Percentiles rank a stretch among this genome's conserved stretches.
These are phyloP conservation scores for Montipora cactus DNA, from an alignment of 64 coral and sea anemone genomes.

Conservation along the genomic window DNA sequence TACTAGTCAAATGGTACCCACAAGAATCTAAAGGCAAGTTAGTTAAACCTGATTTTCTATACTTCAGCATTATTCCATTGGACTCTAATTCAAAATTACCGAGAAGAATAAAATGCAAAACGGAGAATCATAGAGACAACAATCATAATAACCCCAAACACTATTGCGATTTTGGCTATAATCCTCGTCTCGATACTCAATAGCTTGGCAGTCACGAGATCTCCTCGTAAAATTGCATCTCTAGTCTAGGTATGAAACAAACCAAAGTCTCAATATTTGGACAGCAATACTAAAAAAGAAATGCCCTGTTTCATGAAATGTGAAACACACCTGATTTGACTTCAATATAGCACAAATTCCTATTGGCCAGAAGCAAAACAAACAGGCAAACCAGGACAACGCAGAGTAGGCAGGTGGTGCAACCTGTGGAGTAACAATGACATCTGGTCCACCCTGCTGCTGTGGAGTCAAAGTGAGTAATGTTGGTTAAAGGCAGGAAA, in stretches of 20 bases:
- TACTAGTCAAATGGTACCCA: no score
- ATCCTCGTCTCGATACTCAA: slow-evolving; percentile 31
- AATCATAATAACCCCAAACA: not conserved
- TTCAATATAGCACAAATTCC: no score
- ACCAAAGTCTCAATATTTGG: not conserved
- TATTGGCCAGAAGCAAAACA: no score
- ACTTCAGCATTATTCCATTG: no score
- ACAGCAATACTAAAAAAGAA: no score
- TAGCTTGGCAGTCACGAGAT: not conserved
- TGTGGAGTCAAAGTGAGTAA: not conserved
- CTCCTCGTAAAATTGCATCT: slow-evolving; percentile 40
- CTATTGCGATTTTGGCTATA: slow-evolving; percentile 33
- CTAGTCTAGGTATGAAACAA: slow-evolving; percentile 10
- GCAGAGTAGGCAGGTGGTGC: slow-evolving; percentile 50
- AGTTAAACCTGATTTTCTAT: no score
- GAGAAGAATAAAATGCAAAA: not conserved
- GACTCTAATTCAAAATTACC: not conserved
- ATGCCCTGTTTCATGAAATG: no score
- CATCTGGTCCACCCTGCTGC: slow-evolving; percentile 8
- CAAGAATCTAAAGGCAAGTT: no score
- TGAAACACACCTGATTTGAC: no score
- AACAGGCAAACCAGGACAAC: no score
- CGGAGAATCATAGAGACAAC: not conserved
- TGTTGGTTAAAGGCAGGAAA: no score
- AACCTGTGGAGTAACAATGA: slow-evolving; percentile 2